A percentile compares a stretch with the other conserved stretches of the same genome.
These are phyloP conservation scores for Himalopsyche kuldschensis DNA, from an alignment of 2,888 invertebrate species.

Conservation along the genomic window DNA sequence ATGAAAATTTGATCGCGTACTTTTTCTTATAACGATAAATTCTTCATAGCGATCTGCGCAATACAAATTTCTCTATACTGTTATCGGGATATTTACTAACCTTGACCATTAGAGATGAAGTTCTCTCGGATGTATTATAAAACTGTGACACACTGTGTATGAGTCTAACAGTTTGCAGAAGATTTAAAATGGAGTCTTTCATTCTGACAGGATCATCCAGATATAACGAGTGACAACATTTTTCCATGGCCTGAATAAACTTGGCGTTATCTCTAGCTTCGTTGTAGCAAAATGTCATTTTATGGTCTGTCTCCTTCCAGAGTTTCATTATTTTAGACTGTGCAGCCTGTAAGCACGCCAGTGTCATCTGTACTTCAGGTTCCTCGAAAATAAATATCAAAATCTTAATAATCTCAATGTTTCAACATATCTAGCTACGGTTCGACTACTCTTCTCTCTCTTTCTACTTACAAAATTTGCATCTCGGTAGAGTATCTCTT, in stretches of 20 bases:
- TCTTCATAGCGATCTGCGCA: too few species aligned
- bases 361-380: slow-evolving; percentile 74
- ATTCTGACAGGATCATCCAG: slow-evolving; percentile 92
- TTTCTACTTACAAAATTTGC: too few species aligned
- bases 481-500: too few species aligned
- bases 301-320: slow-evolving; percentile 85
- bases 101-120: slow-evolving; percentile 95
- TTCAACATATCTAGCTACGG: too few species aligned
- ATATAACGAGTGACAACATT: slow-evolving; percentile 91
- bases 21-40: too few species aligned
- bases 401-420: too few species aligned
- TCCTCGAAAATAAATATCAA: slow-evolving; percentile 51
- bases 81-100: slow-evolving; percentile 49
- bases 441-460: too few species aligned
- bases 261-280: slow-evolving; percentile 96
- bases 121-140: slow-evolving; percentile 94
- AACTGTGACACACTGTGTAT: slow-evolving; percentile 95
- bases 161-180: slow-evolving; percentile 87
- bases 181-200: slow-evolving; percentile 84
- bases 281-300: slow-evolving; percentile 92
- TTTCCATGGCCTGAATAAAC: slow-evolving; percentile 91
- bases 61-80: neutral
- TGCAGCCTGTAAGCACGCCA: slow-evolving; percentile 74
- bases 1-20: too few species aligned
- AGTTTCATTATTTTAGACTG: slow-evolving; percentile 77